Base-by-base conservation (phyloP, 2,888 invertebrate genomes). In the Temnothorax rugatulus region DNA sequence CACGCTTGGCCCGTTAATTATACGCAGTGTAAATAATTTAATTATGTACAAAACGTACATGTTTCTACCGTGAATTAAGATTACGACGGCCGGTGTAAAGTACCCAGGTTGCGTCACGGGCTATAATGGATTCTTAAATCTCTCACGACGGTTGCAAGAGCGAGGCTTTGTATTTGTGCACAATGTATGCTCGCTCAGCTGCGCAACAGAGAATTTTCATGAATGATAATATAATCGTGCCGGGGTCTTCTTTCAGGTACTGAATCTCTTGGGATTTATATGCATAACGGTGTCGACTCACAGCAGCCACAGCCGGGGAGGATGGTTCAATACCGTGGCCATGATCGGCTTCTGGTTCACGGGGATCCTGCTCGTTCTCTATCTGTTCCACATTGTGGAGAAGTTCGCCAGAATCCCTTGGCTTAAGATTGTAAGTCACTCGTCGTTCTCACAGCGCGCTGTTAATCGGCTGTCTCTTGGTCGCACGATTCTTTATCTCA, bases 331-430 rank as follows among this genome's bases (percentile, higher is more conserved):
- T 93, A 97, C 97, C 92, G 97, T 98, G 75, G 96, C 98, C 0
- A 97, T 98, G 97, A 96, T 96, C 25, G 98, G 97, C 25, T 97
- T 99, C 94, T 98, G 98, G 97, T 97, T 98, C 93, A 98, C 98
- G 8, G 97, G 97, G 54, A 96, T 98, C 87, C 95, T 98, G 75
- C 96, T 98, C 21, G 96, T 96, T 1, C 96, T 98, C 84, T 99
- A 98, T 94, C 94, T 98, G 86, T 98, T 98, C 95, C 98, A 98
- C 94, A 96, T 98, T 41, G 96, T 98, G 86, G 98, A 98, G 95
- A 97, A 97, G 94, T 96, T 97, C 93, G 97, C 97, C 94, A 97
- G 96, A 95, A 97, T 98, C 91, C 98, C 98, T 2, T 98, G 98
- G 98, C 95, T 98, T 84, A 97, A 97, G 95, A 96, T 97, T 87